Evolutionary conservation across 2,113 vertebrate species (phyloP).

Genomic region (Stegostoma tigrinum): DNA sequence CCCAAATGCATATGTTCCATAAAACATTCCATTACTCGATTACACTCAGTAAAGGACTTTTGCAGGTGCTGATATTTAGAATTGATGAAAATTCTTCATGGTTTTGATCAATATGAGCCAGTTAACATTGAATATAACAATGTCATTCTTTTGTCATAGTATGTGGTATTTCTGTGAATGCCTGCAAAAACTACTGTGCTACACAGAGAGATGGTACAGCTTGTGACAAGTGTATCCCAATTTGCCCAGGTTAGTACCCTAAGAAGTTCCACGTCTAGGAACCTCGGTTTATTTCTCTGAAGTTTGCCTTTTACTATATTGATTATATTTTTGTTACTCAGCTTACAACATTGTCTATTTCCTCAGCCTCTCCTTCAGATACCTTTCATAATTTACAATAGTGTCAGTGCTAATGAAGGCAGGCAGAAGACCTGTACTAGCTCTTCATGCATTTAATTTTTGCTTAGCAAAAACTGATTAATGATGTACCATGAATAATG

Average conservation of each 20-base stretch:
- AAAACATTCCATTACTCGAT: background rate
- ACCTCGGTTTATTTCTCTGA: background rate
- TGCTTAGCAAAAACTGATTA: background rate
- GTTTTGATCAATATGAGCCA: background rate
- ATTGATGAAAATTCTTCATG: background rate
- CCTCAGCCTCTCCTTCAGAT: background rate
- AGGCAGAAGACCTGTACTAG: background rate
- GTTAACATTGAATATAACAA: background rate
- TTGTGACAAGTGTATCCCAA: background rate
- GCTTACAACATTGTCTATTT: background rate
- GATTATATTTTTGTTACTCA: background rate
- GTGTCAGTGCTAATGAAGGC: background rate
- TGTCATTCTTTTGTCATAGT: conserved; percentile 16
- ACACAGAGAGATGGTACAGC: background rate
- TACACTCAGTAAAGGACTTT: background rate
- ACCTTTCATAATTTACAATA: background rate
- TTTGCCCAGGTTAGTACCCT: conserved; percentile 20
- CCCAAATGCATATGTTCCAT: background rate
- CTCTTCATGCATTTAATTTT: background rate
- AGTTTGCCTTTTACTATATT: background rate
- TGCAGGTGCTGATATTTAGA: background rate
- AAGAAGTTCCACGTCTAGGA: background rate
- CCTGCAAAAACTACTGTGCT: background rate
- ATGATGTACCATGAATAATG: background rate
- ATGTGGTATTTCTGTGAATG: background rate